Base-by-base conservation (phyloP, 2,888 invertebrate species). In the Hymenopus coronatus region DNA sequence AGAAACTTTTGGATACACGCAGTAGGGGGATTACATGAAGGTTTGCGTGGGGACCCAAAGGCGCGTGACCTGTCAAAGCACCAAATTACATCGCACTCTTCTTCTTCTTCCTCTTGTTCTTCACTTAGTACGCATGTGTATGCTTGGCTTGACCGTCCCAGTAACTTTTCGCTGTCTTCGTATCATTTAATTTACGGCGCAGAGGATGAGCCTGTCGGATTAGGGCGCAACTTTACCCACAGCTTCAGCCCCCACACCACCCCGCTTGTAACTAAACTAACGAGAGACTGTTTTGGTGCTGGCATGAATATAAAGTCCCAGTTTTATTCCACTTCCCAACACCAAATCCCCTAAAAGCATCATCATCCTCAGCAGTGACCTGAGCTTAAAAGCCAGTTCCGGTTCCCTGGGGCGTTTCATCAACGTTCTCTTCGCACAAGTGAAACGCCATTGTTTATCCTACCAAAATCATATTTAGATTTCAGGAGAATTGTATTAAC, bases 21-120 rank as follows among this genome's bases (percentile, higher is more conserved):
- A 70, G 54, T 20, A 70, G 54, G 54, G 54, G 54, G 54, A 70
- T 70, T 70, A 70, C 54, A 70, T 70, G 54, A 70, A 70, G 54
- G 54, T 70, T 70, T 70, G 54, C 54, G 54, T 70, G 54, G 54
- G 54, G 54, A 70, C 54, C 54, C 54, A 70, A 70, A 70, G 9
- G 86, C 70, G 81, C 86, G 86, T 86, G 86, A 86, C 86, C 86
- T 86, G 86, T 86, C 86, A 86, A 86, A 86, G 86, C 81, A 86
- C 28, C 86, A 86, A 86, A 86, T 86, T 86, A 86, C 86, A 81
- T 86, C 30, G 81, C 86, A 86, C 25, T 28, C 86, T 85, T 54
- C 33, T 15, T 40, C 85, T 40, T 33, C 14, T 25, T 85, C 85
- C 27, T 28, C 54, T 54, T 54, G 27, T 40, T 27, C 20, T 28